Evolutionary conservation across 64 coral and sea anemone species (phyloP).

Genomic region (Astreopora myriophthalma): DNA sequence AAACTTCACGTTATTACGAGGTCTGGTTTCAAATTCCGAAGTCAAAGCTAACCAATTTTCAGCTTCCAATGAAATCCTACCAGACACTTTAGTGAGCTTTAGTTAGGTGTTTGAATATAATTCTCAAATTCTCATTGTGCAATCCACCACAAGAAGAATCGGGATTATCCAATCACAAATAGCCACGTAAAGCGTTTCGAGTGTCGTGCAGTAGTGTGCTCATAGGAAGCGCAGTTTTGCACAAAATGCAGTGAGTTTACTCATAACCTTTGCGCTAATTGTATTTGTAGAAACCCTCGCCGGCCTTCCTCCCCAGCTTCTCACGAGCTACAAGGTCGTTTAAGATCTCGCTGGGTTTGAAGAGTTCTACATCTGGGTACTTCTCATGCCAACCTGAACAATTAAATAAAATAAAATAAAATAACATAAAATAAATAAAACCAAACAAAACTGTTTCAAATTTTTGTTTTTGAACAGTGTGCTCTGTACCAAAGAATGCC

Average conservation of each 20-base stretch:
- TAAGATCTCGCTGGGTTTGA: conserved; percentile 76
- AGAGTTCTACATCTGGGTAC: conserved; percentile 79
- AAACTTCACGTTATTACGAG: too few relatives aligned
- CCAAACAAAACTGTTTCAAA: too few relatives aligned
- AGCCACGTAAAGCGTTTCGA: neutral
- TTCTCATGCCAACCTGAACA: conserved; percentile 92
- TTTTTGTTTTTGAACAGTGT: too few relatives aligned
- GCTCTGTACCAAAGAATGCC: too few relatives aligned
- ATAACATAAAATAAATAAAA: neutral
- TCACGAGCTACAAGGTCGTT: conserved; percentile 89
- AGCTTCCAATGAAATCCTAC: too few relatives aligned
- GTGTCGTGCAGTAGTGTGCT: neutral
- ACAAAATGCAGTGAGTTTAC: neutral
- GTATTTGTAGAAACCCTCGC: conserved; percentile 97
- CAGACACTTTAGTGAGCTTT: too few relatives aligned
- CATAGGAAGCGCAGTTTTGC: neutral
- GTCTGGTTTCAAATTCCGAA: too few relatives aligned
- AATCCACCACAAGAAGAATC: neutral
- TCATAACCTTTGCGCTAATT: neutral
- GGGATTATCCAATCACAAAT: neutral
- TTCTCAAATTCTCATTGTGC: neutral
- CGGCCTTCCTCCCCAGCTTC: conserved; percentile 91
- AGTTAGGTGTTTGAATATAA: too few relatives aligned
- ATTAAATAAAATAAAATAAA: neutral
- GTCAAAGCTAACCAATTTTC: too few relatives aligned